Evolutionary conservation across 2,888 invertebrate species (phyloP), one percentile per base, ranked within the genome.

Genomic region (Coenonympha arcania): DNA sequence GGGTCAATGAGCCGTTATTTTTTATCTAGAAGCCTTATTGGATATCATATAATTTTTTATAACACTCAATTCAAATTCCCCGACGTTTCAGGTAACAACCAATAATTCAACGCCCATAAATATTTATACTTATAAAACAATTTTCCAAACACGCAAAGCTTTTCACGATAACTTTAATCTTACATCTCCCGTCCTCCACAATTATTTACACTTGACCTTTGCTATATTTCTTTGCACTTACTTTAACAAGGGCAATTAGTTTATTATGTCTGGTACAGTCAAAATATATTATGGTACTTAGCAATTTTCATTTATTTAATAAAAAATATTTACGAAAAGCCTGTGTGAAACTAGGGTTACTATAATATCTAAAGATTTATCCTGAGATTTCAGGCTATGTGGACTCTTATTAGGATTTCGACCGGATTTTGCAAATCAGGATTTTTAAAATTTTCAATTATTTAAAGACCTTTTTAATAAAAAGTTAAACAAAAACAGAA

Each of bases 201-300:
- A 24, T 50, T 48, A 46, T 49, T 49, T 28, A 39, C 19, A 50
- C 44, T 55, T 55, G 55, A 55, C 55, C 55, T 55, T 55, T 47
- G 19, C 34, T 18, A 37, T 48, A 39, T 52, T 55, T 31, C 16
- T 43, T 15, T 43, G 43, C 36, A 36, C 36, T 36, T 36, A 19
- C 19, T 11, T 47, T 24, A 40, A 46, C 31, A 26, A 42, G 40
- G 48, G 26, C 24, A 42, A 16, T 41, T 41, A 33, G 11, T 24
- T 31, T 24, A 33, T 33, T 8, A 34, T 43, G 24, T 45, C 19
- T 31, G 33, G 15, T 20, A 20, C 20, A 20, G 13, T 39, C 37
- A 40, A 15, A n/a, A n/a, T n/a, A n/a, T n/a, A n/a, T n/a, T n/a
- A n/a, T n/a, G n/a, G n/a, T n/a, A n/a, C n/a, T n/a, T n/a, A n/a